Evolutionary conservation across 2,797 vertebrate genomes (phyloP), one percentile per base, ranked within the genome.

Genomic region (Rhinella marina): DNA sequence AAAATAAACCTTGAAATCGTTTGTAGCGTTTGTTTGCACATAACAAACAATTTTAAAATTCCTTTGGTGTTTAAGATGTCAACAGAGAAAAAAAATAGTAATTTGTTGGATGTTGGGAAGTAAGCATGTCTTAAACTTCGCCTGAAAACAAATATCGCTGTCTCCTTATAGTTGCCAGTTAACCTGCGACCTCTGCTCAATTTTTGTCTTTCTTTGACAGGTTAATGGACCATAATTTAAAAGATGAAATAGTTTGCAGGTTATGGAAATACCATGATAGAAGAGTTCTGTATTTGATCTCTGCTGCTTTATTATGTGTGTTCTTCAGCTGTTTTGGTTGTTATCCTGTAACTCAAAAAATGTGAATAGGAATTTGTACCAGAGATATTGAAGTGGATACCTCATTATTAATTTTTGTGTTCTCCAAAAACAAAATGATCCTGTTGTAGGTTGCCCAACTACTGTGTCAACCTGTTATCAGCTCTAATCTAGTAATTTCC

Each of bases 31-130:
- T 83, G 61, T 87, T 82, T 87, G 80, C 50, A 29, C 56, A 50
- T 75, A 87, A 81, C 78, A 73, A 72, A 87, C 27, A 79, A 66
- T 70, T 84, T 79, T 84, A 29, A 17, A 88, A 88, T 88, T 84
- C 87, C 72, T 79, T 84, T 77, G 68, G 27, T 88, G 81, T 84
- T 84, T 82, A 52, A 82, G 72, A 82, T 78, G 81, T 84, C 75
- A 88, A 80, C 54, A 88, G 68, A 80, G 75, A 78, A 80, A 64
- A 87, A 61, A 84, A 73, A 80, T 70, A 5, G 29, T 27, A 25
- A 70, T 68, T 78, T 88, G 77, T 81, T 54, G 21, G 48, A 52
- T 68, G 21, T 27, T 59, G 62, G 50, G 54, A 66, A 86, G 70
- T 56, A 21, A 84, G n/a, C 56, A 61, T 23, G 82, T 81, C 32